These are phyloP conservation scores for Neoseiulus cucumeris DNA, from an alignment of 1,140 invertebrate species.

Conservation along the genomic window DNA sequence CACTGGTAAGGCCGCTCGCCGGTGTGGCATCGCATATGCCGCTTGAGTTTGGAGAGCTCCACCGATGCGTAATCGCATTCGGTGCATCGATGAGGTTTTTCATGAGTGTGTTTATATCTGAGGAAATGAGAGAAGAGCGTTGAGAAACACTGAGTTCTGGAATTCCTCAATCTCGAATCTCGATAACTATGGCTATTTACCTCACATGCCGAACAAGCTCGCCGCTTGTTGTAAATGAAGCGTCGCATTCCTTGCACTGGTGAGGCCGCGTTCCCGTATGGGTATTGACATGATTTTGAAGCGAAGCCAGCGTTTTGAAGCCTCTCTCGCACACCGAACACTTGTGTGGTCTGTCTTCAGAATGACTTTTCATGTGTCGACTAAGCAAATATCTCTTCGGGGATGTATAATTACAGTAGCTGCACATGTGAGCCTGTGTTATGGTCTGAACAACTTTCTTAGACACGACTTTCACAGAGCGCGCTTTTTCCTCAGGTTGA, in stretches of 20 bases:
- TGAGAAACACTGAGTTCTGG: background rate
- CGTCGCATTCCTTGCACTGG: conserved; percentile 75
- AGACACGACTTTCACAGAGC: conserved; percentile 36
- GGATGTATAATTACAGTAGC: conserved; percentile 72
- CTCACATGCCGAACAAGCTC: conserved; percentile 79
- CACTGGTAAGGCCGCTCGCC: conserved; percentile 66
- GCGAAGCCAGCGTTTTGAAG: conserved; percentile 77
- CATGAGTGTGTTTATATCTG: conserved; percentile 66
- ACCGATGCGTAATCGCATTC: conserved; percentile 89
- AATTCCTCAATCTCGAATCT: background rate
- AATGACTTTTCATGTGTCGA: conserved; percentile 86
- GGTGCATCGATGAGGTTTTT: conserved; percentile 81
- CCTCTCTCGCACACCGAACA: conserved; percentile 81
- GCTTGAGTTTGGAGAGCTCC: conserved; percentile 71
- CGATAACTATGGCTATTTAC: conserved; percentile 18
- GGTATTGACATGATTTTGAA: conserved; percentile 89
- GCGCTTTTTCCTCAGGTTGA: conserved; percentile 14
- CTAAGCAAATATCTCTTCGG: conserved; percentile 69
- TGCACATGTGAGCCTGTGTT: conserved; percentile 55
- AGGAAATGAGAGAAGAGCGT: background rate
- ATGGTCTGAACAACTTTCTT: conserved; percentile 44
- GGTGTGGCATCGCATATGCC: conserved; percentile 82
- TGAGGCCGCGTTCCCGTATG: conserved; percentile 89
- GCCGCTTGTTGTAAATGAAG: conserved; percentile 82
- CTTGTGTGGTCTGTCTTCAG: conserved; percentile 79